A percentile compares a stretch with the other conserved stretches of the same genome.
Evolutionary conservation across 2,888 invertebrate genomes (phyloP).

Genomic region (Acheta domesticus): DNA sequence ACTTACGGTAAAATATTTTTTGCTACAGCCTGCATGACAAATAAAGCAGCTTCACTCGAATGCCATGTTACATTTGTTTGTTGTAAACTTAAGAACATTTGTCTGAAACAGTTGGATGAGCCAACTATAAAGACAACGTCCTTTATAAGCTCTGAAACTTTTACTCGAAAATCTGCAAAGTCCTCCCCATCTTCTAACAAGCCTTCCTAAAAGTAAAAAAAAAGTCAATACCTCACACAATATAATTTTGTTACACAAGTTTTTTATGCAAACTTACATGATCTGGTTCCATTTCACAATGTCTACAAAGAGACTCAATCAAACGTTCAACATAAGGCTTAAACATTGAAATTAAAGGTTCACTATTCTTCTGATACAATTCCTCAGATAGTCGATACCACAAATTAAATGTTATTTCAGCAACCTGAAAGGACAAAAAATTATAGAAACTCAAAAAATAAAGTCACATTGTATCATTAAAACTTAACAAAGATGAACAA

Average conservation of each 20-base stretch:
- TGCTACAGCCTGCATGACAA: constrained; percentile 92
- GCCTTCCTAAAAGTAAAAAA: constrained; percentile 57
- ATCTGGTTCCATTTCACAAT: constrained; percentile 95
- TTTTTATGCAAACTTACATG: constrained; percentile 54
- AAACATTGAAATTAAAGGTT: constrained; percentile 75
- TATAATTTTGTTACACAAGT: background rate
- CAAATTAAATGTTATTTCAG: constrained; percentile 87
- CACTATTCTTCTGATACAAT: constrained; percentile 82
- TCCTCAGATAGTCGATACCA: constrained; percentile 96
- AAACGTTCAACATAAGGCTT: constrained; percentile 87
- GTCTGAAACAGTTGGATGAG: constrained; percentile 84
- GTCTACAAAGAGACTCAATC: constrained; percentile 83
- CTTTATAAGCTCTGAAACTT: constrained; percentile 89
- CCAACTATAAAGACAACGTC: constrained; percentile 97
- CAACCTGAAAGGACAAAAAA: constrained; percentile 52
- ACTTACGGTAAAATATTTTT: constrained; percentile 91
- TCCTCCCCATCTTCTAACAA: constrained; percentile 80
- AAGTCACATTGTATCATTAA: background rate
- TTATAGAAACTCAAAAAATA: background rate
- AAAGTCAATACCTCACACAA: background rate
- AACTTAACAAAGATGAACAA: background rate
- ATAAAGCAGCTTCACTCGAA: constrained; percentile 87
- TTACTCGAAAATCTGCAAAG: constrained; percentile 78
- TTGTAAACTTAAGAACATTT: constrained; percentile 80
- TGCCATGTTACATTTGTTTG: constrained; percentile 80